A percentile compares a stretch with the other conserved stretches of the same genome.
These are phyloP conservation scores for Amia ocellicauda DNA, from an alignment of 2,113 vertebrate species.

Conservation along the genomic window DNA sequence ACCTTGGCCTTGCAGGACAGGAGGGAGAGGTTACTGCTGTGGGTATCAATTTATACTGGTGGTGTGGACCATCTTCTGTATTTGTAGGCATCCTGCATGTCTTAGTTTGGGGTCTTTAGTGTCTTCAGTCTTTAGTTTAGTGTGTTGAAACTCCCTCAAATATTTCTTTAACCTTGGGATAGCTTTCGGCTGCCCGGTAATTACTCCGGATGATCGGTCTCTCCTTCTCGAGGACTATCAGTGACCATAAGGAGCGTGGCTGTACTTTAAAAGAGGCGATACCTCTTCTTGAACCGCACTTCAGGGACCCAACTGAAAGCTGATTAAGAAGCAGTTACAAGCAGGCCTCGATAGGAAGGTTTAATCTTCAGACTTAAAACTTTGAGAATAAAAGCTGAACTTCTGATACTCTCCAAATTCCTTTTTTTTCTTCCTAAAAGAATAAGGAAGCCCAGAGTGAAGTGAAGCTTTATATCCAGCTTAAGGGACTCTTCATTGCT, in stretches of 20 bases:
- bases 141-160: background rate
- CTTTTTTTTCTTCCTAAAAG: background rate
- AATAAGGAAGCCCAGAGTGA: background rate
- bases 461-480: background rate
- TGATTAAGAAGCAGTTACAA: background rate
- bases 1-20: no score
- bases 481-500: background rate
- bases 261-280: background rate
- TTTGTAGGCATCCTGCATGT: no score
- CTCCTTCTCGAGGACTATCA: background rate
- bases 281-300: background rate
- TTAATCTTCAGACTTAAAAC: background rate
- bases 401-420: conserved; percentile 1
- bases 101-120: no score
- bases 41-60: no score
- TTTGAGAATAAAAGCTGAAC: conserved; percentile 1
- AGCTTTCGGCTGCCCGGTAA: no score
- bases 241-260: background rate
- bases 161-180: no score
- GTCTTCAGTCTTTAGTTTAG: no score
- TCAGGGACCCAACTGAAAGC: background rate
- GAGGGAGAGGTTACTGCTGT: no score
- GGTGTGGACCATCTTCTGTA: no score
- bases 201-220: background rate
- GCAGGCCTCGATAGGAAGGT: background rate